Base-by-base conservation (phyloP, 2,888 invertebrate species). In the Lymantria monacha region DNA sequence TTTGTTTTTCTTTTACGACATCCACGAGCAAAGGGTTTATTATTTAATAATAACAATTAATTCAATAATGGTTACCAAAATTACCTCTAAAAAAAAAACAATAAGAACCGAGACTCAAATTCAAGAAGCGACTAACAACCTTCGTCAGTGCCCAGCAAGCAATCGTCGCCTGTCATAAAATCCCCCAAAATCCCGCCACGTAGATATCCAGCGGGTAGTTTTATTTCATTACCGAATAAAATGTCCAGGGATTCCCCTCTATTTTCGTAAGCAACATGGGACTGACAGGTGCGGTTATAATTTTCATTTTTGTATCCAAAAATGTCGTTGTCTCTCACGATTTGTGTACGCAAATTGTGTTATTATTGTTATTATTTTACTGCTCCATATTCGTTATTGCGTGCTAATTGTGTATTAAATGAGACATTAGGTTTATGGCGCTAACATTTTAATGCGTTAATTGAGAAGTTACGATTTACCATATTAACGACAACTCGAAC, bases 221-320 rank as follows among this genome's bases (percentile, higher is more conserved):
- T 76, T 76, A 79, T 80, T 80, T 79, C 78, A 80, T 80, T 79
- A 77, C 74, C 59, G 58, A 48, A 55, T 49, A 49, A 58, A 58
- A 67, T 61, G 67, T 56, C 66, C 46, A 46, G 69, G 70, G 70
- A 69, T 59, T 60, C 64, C 57, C 56, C 53, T 47, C 63, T 59
- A 66, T 71, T 76, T 72, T 70, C 72, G 66, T 62, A 63, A 67
- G 60, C 66, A 63, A 67, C 66, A 48, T 59, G 68, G 64, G 63
- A 51, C 65, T 59, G 63, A 64, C 64, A 63, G 63, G 55, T 55
- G 59, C 41, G 58, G 63, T 69, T 68, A 69, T 65, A 55, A 70
- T 66, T 70, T 66, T 66, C 53, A 66, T 66, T 66, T 63, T 57
- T 48, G 37, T 46, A 30, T 45, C 49, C 36, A 48, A 44, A 57